Conservation (phyloP, 2,888 invertebrate genomes). For the Limnephilus auricula region DNA sequence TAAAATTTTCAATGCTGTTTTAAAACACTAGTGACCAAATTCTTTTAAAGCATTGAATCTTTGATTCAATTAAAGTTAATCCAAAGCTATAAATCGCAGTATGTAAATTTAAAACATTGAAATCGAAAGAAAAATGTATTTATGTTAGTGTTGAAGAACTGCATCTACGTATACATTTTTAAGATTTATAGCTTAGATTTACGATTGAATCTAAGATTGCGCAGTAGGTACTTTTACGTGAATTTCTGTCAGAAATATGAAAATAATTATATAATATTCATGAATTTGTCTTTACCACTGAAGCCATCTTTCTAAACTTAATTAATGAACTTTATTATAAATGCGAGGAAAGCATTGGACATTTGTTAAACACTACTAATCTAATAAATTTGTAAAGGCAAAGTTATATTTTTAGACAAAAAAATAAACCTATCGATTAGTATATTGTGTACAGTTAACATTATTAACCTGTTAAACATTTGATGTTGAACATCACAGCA, state of each 20-base stretch:
- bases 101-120: neutral
- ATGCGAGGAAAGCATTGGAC: neutral
- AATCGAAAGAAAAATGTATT: neutral
- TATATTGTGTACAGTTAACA: neutral
- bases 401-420: neutral
- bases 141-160: neutral
- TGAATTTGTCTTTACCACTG: neutral
- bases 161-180: too few species aligned
- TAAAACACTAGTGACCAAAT: neutral
- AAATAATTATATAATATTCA: neutral
- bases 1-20: neutral
- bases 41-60: neutral
- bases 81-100: neutral
- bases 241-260: neutral
- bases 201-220: neutral
- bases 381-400: neutral
- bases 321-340: neutral
- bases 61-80: neutral
- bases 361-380: neutral
- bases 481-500: too few species aligned
- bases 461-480: neutral
- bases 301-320: neutral
- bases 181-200: neutral
- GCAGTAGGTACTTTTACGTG: neutral
- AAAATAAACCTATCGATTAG: neutral